Conservation (phyloP, 2,797 vertebrate species). For the Pteronotus mesoamericanus region DNA sequence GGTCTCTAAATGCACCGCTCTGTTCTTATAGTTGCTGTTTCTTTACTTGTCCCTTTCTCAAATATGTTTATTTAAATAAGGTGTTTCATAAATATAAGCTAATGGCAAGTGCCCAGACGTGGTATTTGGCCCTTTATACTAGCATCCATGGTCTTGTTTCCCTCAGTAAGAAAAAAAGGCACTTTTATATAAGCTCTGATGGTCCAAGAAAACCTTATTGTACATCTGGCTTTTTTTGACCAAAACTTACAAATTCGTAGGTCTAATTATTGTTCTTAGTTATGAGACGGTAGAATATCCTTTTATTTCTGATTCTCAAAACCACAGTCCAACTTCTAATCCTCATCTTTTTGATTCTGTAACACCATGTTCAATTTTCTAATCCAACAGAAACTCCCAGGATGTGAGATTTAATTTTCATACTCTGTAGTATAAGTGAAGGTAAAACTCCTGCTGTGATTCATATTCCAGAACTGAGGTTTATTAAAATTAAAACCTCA, state of each 20-base stretch:
- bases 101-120: background rate
- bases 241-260: background rate
- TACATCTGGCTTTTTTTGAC: background rate
- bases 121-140: background rate
- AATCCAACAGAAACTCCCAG: background rate
- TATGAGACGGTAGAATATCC: background rate
- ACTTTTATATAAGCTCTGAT: background rate
- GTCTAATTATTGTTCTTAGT: background rate
- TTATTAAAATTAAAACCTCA: constrained; percentile 26
- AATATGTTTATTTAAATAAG: background rate
- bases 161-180: background rate
- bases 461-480: background rate
- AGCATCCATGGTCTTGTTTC: background rate
- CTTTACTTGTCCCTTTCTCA: background rate
- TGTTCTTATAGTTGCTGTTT: background rate
- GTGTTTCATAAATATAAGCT: background rate
- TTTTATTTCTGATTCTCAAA: background rate
- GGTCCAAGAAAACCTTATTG: background rate
- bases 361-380: constrained; percentile 23
- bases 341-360: background rate
- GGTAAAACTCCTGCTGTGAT: constrained; percentile 11
- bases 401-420: constrained; percentile 36
- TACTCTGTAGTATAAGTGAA: background rate
- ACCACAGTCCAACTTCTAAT: background rate
- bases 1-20: background rate